A percentile compares a stretch with the other conserved stretches of the same genome.
phyloP scores from a whole-genome alignment of 2,797 vertebrate species.

The Acipenser transmontanus region DNA sequence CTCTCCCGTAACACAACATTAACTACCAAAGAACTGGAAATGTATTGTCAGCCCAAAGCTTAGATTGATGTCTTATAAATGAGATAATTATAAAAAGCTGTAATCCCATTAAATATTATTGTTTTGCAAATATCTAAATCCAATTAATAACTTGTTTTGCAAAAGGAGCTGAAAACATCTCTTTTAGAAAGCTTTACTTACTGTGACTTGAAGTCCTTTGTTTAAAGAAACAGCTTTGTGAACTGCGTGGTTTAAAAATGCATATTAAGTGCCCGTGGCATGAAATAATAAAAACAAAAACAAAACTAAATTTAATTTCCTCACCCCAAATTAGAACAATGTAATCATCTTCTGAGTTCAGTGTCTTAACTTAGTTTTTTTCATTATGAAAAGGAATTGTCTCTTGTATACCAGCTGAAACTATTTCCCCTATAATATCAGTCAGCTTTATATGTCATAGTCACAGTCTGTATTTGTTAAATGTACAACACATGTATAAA shows the following conservation, averaged over 20 bases:
- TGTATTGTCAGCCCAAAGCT: conserved; percentile 79
- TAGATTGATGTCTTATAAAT: conserved; percentile 90
- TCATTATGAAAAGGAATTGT: no score
- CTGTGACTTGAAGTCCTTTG: conserved; percentile 61
- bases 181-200: conserved; percentile 51
- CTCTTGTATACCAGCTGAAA: no score
- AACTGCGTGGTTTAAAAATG: conserved; percentile 18
- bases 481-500: no score
- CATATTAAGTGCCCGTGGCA: conserved; percentile 46
- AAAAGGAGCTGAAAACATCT: conserved; percentile 69
- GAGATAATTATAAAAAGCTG: conserved; percentile 94
- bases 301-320: conserved; percentile 27
- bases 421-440: no score
- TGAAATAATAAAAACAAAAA: conserved; percentile 26
- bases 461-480: no score
- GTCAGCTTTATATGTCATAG: no score
- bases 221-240: conserved; percentile 49
- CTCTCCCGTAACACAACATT: conserved; percentile 95
- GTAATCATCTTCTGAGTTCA: no score
- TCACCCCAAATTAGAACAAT: conserved; percentile 31
- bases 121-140: conserved; percentile 99
- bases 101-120: conserved; percentile 99
- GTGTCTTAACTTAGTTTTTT: no score
- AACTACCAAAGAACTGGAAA: conserved; percentile 96
- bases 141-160: conserved; percentile 99